Evolutionary conservation across 2,797 vertebrate species (phyloP).

Genomic region (Sebastiscus albofasciatus): DNA sequence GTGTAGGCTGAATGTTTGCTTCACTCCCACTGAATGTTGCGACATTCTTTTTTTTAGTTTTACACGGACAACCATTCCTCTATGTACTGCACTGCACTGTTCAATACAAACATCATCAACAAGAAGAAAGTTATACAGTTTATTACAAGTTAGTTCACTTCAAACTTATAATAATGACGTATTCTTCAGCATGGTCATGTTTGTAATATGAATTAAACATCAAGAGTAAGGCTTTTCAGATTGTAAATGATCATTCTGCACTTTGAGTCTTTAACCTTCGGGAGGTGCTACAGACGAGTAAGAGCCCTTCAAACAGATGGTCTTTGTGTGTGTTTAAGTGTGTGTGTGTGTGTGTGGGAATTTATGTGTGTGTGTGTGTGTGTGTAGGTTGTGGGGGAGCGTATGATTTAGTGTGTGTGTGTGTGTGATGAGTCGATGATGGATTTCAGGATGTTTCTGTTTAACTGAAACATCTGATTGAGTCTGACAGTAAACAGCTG

Average conservation of each 20-base stretch:
- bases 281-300: no score
- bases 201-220: not conserved
- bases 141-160: not conserved
- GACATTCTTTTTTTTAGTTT: not conserved
- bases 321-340: no score
- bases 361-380: not conserved
- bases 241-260: not conserved
- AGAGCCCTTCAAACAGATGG: no score
- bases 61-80: not conserved
- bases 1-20: not conserved
- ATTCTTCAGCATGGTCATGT: not conserved
- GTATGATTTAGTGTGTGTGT: not conserved
- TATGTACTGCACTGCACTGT: not conserved
- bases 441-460: not conserved
- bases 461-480: not conserved
- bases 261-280: not conserved
- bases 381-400: not conserved
- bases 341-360: no score
- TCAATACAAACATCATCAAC: not conserved
- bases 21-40: not conserved
- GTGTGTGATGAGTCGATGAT: no score
- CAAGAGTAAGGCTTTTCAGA: not conserved
- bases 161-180: not conserved
- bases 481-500: not conserved
- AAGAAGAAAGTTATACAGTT: not conserved